Evolutionary conservation across 2,113 vertebrate species (phyloP).

Genomic region (Bujurquina vittata): DNA sequence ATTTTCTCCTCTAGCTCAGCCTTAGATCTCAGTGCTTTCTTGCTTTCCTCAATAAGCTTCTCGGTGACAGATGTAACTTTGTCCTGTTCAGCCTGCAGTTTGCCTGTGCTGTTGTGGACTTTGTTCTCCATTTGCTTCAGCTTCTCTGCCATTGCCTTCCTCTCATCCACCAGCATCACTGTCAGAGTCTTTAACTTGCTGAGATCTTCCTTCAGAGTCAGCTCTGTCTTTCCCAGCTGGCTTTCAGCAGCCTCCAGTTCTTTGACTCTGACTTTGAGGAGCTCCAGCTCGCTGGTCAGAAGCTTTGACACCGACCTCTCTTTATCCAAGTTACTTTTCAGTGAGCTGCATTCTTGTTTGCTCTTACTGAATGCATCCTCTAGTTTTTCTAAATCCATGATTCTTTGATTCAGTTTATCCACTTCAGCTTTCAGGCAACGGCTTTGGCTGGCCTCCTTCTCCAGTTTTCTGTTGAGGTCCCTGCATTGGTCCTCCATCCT

Average conservation of each 20-base stretch:
- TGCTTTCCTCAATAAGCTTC: constrained; percentile 96
- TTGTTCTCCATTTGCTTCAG: constrained; percentile 94
- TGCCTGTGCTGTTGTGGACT: constrained; percentile 87
- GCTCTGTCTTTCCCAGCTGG: constrained; percentile 90
- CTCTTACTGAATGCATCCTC: constrained; percentile 94
- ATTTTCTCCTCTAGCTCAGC: constrained; percentile 94
- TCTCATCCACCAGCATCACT: constrained; percentile 95
- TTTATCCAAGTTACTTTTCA: constrained; percentile 92
- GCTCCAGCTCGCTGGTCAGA: constrained; percentile 88
- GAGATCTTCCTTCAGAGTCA: constrained; percentile 92
- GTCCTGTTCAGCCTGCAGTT: constrained; percentile 92
- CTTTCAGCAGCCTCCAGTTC: constrained; percentile 90
- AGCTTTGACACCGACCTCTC: constrained; percentile 90
- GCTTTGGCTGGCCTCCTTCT: constrained; percentile 90
- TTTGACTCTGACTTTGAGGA: constrained; percentile 87
- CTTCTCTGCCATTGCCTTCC: constrained; percentile 92
- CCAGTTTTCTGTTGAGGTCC: constrained; percentile 92
- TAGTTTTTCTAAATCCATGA: constrained; percentile 93
- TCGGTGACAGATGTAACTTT: constrained; percentile 93
- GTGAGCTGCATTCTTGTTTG: constrained; percentile 91
- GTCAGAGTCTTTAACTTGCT: constrained; percentile 96
- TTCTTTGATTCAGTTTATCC: constrained; percentile 92
- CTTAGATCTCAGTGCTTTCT: constrained; percentile 92
- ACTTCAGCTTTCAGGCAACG: constrained; percentile 89
- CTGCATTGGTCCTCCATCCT: constrained; percentile 95